Conservation (phyloP, 2,113 vertebrate genomes). For the Pseudorhombus dupliciocellatus region DNA sequence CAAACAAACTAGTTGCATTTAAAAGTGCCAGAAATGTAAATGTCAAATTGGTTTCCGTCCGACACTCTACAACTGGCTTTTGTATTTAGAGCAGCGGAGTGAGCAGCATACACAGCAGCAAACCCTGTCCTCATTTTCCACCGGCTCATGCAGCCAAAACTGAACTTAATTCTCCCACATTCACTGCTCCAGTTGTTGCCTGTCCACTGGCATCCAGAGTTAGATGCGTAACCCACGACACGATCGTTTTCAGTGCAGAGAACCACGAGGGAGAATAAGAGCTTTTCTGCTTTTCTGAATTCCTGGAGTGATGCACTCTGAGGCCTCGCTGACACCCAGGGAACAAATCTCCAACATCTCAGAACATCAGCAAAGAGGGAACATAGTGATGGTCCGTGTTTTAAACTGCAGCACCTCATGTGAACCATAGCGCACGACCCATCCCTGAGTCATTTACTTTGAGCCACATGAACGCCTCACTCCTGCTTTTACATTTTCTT, state of each 20-base stretch:
- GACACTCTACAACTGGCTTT: neutral
- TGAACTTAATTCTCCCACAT: neutral
- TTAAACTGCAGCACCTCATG: neutral
- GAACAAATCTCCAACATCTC: neutral
- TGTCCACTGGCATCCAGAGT: neutral
- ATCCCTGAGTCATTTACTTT: neutral
- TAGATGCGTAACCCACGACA: neutral
- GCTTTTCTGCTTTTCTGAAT: constrained; percentile 10
- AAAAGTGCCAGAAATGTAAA: no score
- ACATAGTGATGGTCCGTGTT: constrained; percentile 1
- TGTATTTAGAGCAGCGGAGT: no score
- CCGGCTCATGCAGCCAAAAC: neutral
- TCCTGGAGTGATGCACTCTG: constrained; percentile 6
- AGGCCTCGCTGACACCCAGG: neutral
- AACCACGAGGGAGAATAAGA: neutral
- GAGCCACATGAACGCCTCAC: neutral
- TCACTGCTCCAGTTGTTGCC: neutral
- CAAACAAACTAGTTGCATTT: no score
- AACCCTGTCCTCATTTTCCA: neutral
- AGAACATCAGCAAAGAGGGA: neutral
- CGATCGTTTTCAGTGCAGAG: constrained; percentile 1
- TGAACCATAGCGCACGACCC: neutral
- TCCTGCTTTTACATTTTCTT: neutral
- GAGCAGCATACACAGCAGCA: no score
- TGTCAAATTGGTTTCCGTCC: no score